These are phyloP conservation scores for Dasysyrphus tricinctus DNA, from an alignment of 2,888 invertebrate species.

Conservation along the genomic window DNA sequence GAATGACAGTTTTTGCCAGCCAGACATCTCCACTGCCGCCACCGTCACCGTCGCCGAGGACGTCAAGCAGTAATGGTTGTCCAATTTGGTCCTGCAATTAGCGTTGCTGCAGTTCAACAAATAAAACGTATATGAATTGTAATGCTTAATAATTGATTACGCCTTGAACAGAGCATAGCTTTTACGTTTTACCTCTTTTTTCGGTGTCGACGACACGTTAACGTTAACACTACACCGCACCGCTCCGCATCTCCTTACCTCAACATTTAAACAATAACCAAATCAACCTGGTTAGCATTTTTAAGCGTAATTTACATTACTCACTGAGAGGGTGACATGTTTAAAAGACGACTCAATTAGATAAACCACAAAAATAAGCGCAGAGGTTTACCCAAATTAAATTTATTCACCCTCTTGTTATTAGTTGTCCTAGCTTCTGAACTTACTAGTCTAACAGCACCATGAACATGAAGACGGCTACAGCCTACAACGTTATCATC, in stretches of 20 bases:
- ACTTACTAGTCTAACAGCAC: conserved; percentile 39
- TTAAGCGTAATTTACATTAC: conserved; percentile 66
- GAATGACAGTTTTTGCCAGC: conserved; percentile 73
- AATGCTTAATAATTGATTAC: conserved; percentile 72
- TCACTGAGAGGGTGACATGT: conserved; percentile 78
- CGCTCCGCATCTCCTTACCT: conserved; percentile 57
- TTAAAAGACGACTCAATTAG: conserved; percentile 83
- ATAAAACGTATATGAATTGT: conserved; percentile 46
- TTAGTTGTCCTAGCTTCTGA: conserved; percentile 50
- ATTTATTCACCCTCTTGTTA: conserved; percentile 82
- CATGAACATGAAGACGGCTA: conserved; percentile 5
- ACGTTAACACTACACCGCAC: conserved; percentile 34
- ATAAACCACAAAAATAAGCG: conserved; percentile 82
- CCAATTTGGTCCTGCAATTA: conserved; percentile 73
- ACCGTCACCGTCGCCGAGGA: conserved; percentile 27
- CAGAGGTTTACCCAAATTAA: conserved; percentile 81
- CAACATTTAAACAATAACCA: conserved; percentile 73
- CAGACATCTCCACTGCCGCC: conserved; percentile 11
- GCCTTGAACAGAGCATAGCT: conserved; percentile 58
- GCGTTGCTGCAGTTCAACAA: conserved; percentile 56
- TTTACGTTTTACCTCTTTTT: conserved; percentile 36
- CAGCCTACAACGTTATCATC: conserved; percentile 80
- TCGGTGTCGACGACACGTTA: conserved; percentile 19
- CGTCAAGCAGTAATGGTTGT: conserved; percentile 64
- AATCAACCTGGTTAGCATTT: conserved; percentile 74